Base-by-base conservation (phyloP, 2,797 vertebrate genomes). In the Orientallactaga sibirica region DNA sequence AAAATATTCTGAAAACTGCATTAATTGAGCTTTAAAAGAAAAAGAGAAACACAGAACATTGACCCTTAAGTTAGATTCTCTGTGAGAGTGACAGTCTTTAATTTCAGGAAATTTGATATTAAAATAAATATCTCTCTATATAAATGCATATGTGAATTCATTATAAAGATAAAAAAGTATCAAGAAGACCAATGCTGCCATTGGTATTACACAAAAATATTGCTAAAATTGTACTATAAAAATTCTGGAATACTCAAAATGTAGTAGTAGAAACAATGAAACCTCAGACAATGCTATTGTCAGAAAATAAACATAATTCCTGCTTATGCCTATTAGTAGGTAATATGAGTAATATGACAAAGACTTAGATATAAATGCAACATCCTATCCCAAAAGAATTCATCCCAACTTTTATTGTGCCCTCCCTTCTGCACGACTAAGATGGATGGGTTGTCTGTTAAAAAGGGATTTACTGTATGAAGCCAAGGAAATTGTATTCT, bases 401-500 rank as follows among this genome's bases (percentile, higher is more conserved):
- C 61, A 86, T 78, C 70, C 18, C 14, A 62, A 76, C 43, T 70
- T 75, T 78, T 48, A 88, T 20, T 64, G 18, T 86, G 66, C 29
- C 67, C 5, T 6, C 41, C 25, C 55, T 14, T 58, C 55, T 74
- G 0, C 11, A 14, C 0, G 1, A 81, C 78, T 86, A 95, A 90
- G 43, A 81, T 22, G 64, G 80, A 90, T 18, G 16, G 33, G 81
- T 82, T 93, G 37, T 90, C 80, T 82, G 52, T 52, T 58, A 24
- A 75, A 82, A 92, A 87, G 2, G 29, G 48, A 94, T 96, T 93
- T 91, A 91, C 22, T 52, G 24, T 43, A 48, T 52, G 64, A 90
- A 71, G 7, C 71, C 66, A 92, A 82, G 67, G 90, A 87, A 94
- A 96, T 33, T 93, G 37, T 87, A 80, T 89, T 86, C 48, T 89